A percentile compares a stretch with the other conserved stretches of the same genome.
Evolutionary conservation across 2,888 invertebrate genomes (phyloP).

Genomic region (Zygaena filipendulae): DNA sequence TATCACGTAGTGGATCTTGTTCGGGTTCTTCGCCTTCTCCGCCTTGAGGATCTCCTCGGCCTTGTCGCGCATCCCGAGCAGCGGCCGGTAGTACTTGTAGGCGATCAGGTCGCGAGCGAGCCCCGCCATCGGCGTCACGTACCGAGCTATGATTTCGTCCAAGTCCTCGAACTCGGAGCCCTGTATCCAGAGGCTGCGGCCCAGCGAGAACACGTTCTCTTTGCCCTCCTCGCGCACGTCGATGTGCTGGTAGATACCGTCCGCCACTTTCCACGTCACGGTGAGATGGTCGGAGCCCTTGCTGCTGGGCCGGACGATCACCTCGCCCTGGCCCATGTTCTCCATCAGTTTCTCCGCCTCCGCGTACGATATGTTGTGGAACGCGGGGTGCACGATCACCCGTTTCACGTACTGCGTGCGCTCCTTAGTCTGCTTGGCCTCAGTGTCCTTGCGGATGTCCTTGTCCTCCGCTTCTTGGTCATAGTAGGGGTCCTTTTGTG

Average conservation of each 20-base stretch:
- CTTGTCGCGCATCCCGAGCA: constrained; percentile 84
- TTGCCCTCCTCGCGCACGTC: constrained; percentile 96
- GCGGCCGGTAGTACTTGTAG: constrained; percentile 90
- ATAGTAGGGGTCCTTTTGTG: constrained; percentile 89
- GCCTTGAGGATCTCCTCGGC: constrained; percentile 89
- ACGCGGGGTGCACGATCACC: constrained; percentile 97
- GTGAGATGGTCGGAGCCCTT: constrained; percentile 97
- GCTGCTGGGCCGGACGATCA: constrained; percentile 95
- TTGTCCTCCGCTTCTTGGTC: constrained; percentile 87
- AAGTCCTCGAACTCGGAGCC: constrained; percentile 97
- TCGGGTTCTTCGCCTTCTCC: constrained; percentile 88
- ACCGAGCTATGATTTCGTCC: constrained; percentile 98
- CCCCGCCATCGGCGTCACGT: constrained; percentile 96
- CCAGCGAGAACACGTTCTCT: constrained; percentile 95
- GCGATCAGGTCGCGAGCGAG: constrained; percentile 90
- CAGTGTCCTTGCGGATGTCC: constrained; percentile 81
- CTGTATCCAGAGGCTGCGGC: constrained; percentile 82
- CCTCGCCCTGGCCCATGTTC: constrained; percentile 96
- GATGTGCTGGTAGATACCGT: constrained; percentile 95
- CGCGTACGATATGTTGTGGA: constrained; percentile 94
- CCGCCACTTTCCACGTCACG: constrained; percentile 98
- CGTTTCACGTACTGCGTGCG: constrained; percentile 91
- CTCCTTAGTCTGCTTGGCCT: constrained; percentile 84
- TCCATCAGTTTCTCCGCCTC: constrained; percentile 93
- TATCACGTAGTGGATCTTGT: constrained; percentile 89